A percentile compares a stretch with the other conserved stretches of the same genome.
These are phyloP conservation scores for Pseudomyrmex flavicornis DNA, from an alignment of 1,140 invertebrate genomes.

Conservation along the genomic window DNA sequence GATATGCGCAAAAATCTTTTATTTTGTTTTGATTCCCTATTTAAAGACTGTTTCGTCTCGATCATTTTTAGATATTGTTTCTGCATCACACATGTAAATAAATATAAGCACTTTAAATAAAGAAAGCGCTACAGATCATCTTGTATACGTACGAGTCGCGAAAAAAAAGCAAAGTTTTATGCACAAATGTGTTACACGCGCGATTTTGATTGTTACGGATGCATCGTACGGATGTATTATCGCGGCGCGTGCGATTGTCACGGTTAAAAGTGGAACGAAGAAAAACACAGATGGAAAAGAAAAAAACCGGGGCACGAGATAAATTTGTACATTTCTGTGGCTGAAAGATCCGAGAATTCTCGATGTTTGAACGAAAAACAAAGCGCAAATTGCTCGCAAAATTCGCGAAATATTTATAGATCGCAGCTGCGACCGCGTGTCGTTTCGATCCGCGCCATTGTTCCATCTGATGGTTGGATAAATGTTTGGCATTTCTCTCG, in stretches of 20 bases:
- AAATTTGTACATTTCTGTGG: conserved; percentile 32
- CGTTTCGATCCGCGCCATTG: neutral
- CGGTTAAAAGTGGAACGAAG: conserved; percentile 19
- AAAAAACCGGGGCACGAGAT: neutral
- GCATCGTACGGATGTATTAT: neutral
- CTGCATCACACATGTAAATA: too few relatives aligned
- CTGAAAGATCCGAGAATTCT: conserved; percentile 16
- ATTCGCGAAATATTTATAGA: conserved; percentile 56
- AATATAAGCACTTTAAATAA: too few relatives aligned
- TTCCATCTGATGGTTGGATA: too few relatives aligned
- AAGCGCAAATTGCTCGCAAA: conserved; percentile 21
- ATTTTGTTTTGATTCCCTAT: too few relatives aligned
- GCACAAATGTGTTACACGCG: too few relatives aligned
- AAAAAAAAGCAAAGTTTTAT: neutral
- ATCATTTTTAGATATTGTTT: too few relatives aligned
- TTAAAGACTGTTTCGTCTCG: too few relatives aligned
- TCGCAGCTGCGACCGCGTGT: conserved; percentile 32
- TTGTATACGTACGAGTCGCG: too few relatives aligned
- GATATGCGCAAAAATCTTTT: too few relatives aligned
- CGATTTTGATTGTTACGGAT: neutral
- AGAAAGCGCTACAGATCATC: too few relatives aligned
- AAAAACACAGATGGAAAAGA: neutral
- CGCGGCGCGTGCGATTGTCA: neutral
- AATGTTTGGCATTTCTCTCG: neutral
- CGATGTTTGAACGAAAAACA: conserved; percentile 29